phyloP scores from a whole-genome alignment of 1,140 invertebrate species.

The Drosophila insularis region DNA sequence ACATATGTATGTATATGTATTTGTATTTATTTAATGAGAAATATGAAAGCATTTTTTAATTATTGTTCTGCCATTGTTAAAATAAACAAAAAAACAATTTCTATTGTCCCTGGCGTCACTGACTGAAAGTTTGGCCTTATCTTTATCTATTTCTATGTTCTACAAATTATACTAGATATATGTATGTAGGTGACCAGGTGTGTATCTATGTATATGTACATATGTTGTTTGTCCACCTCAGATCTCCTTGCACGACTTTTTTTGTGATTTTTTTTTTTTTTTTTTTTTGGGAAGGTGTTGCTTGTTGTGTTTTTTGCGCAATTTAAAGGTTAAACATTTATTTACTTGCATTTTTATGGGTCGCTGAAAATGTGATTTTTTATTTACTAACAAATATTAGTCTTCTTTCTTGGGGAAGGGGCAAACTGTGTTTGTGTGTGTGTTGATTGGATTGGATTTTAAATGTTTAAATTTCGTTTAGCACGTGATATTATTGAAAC shows the following conservation, averaged over 20 bases:
- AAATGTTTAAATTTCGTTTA: constrained; percentile 23
- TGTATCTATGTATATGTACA: too few species aligned
- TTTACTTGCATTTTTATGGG: constrained; percentile 70
- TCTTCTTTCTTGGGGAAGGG: constrained; percentile 20
- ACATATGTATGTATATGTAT: background rate
- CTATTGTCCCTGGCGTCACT: constrained; percentile 31
- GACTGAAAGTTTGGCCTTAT: background rate
- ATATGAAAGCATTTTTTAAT: constrained; percentile 67
- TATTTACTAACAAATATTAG: constrained; percentile 66
- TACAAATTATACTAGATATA: constrained; percentile 11
- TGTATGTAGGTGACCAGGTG: too few species aligned
- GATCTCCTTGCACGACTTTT: constrained; percentile 32
- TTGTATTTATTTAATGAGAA: constrained; percentile 58
- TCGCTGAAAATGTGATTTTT: constrained; percentile 67
- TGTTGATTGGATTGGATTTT: background rate
- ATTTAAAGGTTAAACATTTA: constrained; percentile 68
- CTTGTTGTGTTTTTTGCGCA: constrained; percentile 35
- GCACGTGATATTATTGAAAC: constrained; percentile 29
- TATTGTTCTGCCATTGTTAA: constrained; percentile 60
- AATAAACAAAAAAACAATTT: constrained; percentile 50
- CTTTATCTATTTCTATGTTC: background rate
- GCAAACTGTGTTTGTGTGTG: too few species aligned
- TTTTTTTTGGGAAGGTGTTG: constrained; percentile 52
- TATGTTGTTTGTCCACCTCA: constrained; percentile 5
- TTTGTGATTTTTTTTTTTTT: constrained; percentile 20